Percentiles rank a stretch among this genome's conserved stretches.
phyloP scores from a whole-genome alignment of 2,888 invertebrate genomes.

The Drosophila mulleri region DNA sequence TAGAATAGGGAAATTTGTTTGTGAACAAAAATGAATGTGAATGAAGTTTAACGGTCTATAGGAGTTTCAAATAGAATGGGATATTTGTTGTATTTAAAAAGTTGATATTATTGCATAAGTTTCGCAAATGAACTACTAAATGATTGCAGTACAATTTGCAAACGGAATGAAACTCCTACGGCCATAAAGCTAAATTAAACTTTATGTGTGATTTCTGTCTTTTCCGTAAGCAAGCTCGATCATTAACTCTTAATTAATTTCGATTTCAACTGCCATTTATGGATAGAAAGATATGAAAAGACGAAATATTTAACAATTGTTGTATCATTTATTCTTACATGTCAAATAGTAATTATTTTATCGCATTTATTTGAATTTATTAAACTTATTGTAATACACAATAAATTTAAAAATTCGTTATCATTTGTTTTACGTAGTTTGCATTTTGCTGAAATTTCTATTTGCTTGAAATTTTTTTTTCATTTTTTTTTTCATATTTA shows the following conservation, averaged over 20 bases:
- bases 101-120: background rate
- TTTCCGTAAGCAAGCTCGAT: background rate
- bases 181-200: background rate
- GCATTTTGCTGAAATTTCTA: constrained; percentile 77
- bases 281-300: background rate
- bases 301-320: constrained; percentile 64
- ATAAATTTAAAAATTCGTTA: constrained; percentile 71
- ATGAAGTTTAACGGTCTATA: background rate
- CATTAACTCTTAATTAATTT: background rate
- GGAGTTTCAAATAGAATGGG: background rate
- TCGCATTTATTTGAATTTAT: constrained; percentile 74
- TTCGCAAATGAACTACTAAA: too few relatives aligned
- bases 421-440: constrained; percentile 79
- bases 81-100: background rate
- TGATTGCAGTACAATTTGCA: too few relatives aligned
- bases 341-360: constrained; percentile 82
- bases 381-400: constrained; percentile 69
- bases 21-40: background rate
- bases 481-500: constrained; percentile 8
- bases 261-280: background rate
- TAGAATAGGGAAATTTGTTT: background rate
- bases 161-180: background rate
- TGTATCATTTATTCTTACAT: constrained; percentile 79
- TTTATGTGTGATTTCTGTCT: background rate
- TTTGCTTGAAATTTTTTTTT: constrained; percentile 64